These are phyloP conservation scores for Eulemur mongoz DNA, from an alignment of 2,797 vertebrate genomes.

Conservation along the genomic window DNA sequence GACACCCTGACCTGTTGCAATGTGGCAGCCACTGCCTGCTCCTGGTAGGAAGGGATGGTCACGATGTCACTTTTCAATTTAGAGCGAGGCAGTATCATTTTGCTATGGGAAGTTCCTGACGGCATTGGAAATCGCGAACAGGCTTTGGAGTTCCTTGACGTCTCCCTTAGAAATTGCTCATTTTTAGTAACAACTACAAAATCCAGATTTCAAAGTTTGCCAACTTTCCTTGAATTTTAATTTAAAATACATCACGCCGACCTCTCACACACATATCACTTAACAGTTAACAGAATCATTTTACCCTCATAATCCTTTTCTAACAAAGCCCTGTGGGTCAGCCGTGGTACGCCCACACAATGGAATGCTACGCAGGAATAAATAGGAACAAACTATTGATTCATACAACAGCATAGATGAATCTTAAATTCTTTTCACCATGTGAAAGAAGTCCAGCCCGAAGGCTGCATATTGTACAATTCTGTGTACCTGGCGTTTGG, in stretches of 20 bases:
- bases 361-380: not conserved
- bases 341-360: not conserved
- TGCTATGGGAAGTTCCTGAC: not conserved
- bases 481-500: not conserved
- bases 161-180: not conserved
- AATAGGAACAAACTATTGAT: not conserved
- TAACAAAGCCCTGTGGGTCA: not conserved
- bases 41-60: accelerated
- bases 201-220: not conserved
- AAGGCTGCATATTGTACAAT: too few species aligned
- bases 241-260: not conserved
- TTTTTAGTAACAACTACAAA: not conserved
- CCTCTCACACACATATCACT: not conserved
- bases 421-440: not conserved
- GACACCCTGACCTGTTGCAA: not conserved
- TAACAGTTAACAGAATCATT: not conserved
- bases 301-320: not conserved
- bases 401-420: not conserved
- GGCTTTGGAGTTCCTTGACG: not conserved
- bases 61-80: not conserved
- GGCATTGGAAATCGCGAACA: not conserved
- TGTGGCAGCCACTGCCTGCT: not conserved
- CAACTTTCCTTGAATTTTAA: not conserved
- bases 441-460: not conserved
- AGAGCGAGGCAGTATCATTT: not conserved